A percentile compares a stretch with the other conserved stretches of the same genome.
These are phyloP conservation scores for Gymnarchus niloticus DNA, from an alignment of 2,113 vertebrate species.

Conservation along the genomic window DNA sequence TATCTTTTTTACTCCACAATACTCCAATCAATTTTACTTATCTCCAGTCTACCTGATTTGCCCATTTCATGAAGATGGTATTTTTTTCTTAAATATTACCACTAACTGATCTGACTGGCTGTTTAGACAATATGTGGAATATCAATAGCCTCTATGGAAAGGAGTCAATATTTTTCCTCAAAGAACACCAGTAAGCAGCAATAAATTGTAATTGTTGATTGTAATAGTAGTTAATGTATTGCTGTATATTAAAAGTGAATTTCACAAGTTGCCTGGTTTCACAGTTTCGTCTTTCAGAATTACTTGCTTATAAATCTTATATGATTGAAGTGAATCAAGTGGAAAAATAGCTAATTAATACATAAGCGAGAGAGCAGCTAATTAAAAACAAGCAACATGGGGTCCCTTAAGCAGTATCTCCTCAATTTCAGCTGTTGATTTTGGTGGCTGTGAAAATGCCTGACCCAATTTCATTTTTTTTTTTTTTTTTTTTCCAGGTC, in stretches of 20 bases:
- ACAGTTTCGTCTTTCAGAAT: background rate
- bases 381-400: background rate
- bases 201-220: background rate
- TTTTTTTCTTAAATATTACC: background rate
- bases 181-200: background rate
- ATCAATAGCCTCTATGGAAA: background rate
- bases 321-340: background rate
- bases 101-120: background rate
- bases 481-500: conserved; percentile 49
- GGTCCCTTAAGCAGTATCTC: background rate
- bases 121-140: background rate
- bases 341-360: too few relatives aligned
- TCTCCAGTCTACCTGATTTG: background rate
- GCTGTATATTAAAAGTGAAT: background rate
- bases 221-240: background rate
- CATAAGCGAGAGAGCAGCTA: background rate
- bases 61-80: background rate
- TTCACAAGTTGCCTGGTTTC: background rate
- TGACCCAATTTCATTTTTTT: too few relatives aligned
- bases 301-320: background rate
- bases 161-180: background rate
- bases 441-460: background rate
- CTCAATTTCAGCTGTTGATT: background rate
- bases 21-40: background rate
- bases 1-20: background rate